A percentile compares a stretch with the other conserved stretches of the same genome.
These are phyloP conservation scores for Meriones unguiculatus DNA, from an alignment of 2,113 vertebrate genomes.

Conservation along the genomic window DNA sequence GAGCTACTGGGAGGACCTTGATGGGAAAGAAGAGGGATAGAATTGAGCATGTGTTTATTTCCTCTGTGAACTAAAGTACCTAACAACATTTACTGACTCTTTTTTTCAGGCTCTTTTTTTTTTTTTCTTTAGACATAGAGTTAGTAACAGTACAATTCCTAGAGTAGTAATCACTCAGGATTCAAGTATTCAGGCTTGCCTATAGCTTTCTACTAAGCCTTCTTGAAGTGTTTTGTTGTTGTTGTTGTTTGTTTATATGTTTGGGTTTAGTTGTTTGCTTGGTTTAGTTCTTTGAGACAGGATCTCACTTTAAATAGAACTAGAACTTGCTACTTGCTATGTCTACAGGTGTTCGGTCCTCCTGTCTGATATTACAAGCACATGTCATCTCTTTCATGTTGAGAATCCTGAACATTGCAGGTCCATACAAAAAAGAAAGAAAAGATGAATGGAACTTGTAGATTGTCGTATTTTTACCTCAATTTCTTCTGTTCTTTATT, in stretches of 20 bases:
- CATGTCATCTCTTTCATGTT: background rate
- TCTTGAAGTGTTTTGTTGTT: background rate
- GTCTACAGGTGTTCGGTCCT: background rate
- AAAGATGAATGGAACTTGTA: no score
- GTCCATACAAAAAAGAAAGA: background rate
- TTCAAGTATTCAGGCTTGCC: background rate
- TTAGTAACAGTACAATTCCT: background rate
- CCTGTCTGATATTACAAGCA: background rate
- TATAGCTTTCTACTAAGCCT: background rate
- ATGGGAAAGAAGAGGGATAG: background rate
- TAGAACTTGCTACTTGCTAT: background rate
- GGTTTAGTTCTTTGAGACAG: background rate
- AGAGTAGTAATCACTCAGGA: background rate
- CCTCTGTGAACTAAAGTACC: background rate
- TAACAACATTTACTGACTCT: background rate
- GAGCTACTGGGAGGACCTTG: background rate
- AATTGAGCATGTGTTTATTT: background rate
- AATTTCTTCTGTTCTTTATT: constrained; percentile 44
- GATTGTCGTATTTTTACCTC: background rate
- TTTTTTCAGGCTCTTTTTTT: background rate
- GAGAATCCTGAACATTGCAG: background rate
- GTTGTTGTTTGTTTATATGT: background rate
- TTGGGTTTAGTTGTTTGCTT: background rate
- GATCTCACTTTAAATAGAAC: background rate
- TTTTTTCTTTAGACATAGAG: background rate